Evolutionary conservation across 2,113 vertebrate species (phyloP), one percentile per base, ranked within the genome.

Genomic region (Trematocara unimaculatum): DNA sequence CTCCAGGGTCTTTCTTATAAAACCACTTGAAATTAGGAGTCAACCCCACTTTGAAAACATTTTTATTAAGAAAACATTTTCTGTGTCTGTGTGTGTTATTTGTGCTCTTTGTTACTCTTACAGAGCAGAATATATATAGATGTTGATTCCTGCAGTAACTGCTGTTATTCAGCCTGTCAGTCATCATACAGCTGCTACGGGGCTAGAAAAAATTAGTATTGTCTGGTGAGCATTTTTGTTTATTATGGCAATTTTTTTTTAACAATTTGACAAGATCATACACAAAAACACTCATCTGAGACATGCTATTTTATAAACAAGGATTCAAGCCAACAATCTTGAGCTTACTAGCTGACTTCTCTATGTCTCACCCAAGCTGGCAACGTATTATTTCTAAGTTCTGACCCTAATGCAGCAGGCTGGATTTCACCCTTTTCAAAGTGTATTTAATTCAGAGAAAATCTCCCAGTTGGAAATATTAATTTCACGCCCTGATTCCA

Each of bases 161-260:
- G n/a, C 8, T 72, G 20, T 72, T 45, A 45, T 72, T 45, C 20
- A 45, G 20, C 38, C 67, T 3, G 13, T 45, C 38, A 26, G n/a
- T 42, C 38, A 45, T 9, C 67, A 72, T 26, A 26, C 20, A 72
- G 67, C 67, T 45, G n/a, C 1, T 45, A 2, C 5, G 0, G 7
- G 38, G 0, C 38, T 17, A 0, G 38, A 26, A 45, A 14, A 45
- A 72, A 45, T 26, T 10, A 6, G n/a, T 9, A 0, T 70, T 9
- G 7, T 70, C 35, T 0, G 38, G 35, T 42, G 38, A 42, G 0
- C n/a, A 4, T 23, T 42, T 70, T 70, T 70, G 7, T 70, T 42
- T 42, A 26, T 42, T 45, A 70, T 26, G 7, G 0, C 20, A 2
- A 3, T 62, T 62, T 62, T 11, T 11, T 56, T 13, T 53, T 1